A percentile compares a stretch with the other conserved stretches of the same genome.
Conservation (phyloP, 2,113 vertebrate species). For the Thamnaconus septentrionalis region DNA sequence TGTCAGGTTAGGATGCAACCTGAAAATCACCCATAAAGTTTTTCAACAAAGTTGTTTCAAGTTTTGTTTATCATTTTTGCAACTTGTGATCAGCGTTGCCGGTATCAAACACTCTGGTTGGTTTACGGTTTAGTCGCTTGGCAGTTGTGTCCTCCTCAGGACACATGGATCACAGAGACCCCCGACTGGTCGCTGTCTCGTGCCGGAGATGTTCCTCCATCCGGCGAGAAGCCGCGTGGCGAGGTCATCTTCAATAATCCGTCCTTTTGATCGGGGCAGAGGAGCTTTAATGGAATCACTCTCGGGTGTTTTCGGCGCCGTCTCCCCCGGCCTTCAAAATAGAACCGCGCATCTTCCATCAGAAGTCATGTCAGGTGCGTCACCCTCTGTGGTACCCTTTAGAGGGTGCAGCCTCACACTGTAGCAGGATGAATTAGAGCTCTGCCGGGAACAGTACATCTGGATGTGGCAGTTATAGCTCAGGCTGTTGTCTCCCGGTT, state of each 20-base stretch:
- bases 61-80: no score
- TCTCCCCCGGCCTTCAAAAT: not conserved
- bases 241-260: conserved; percentile 15
- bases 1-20: no score
- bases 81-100: no score
- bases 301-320: not conserved
- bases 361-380: no score
- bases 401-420: not conserved
- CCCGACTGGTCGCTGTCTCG: not conserved
- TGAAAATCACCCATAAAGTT: no score
- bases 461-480: no score
- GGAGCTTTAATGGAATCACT: not conserved
- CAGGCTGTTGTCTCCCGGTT: no score
- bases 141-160: not conserved
- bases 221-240: not conserved
- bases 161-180: not conserved
- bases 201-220: not conserved
- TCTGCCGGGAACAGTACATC: no score
- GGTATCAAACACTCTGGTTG: no score
- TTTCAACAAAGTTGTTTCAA: no score
- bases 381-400: not conserved
- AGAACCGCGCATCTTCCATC: not conserved
- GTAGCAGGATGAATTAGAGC: no score
- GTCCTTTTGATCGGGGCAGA: not conserved
- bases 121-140: not conserved